These are phyloP conservation scores for Bradypodion pumilum DNA, from an alignment of 2,797 vertebrate genomes.

Conservation along the genomic window DNA sequence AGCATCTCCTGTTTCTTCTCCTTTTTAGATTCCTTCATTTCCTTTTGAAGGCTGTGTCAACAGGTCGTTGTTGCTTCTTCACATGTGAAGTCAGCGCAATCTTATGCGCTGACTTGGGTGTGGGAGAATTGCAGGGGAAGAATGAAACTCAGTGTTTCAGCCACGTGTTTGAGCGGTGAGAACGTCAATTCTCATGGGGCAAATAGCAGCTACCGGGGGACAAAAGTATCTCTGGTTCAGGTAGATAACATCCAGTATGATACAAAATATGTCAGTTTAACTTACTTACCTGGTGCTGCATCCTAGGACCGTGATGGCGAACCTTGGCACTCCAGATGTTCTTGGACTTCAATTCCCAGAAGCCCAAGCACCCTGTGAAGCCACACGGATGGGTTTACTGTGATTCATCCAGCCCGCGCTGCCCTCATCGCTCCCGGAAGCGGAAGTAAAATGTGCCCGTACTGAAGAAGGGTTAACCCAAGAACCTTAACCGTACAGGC, in stretches of 20 bases:
- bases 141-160: neutral
- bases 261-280: neutral
- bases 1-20: neutral
- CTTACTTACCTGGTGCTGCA: neutral
- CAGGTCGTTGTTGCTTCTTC: neutral
- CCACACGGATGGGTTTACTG: no score
- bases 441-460: no score
- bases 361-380: no score
- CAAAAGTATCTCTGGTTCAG: neutral
- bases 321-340: no score
- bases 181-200: conserved; percentile 16
- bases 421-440: no score
- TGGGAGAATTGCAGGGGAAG: neutral
- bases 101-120: no score
- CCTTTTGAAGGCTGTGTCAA: neutral
- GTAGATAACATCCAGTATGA: neutral
- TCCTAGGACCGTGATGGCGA: no score
- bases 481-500: no score
- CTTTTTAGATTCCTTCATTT: neutral
- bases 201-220: neutral
- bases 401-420: no score
- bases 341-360: no score
- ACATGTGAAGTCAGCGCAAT: conserved; percentile 4
- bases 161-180: neutral
- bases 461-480: no score